Conservation (phyloP, 2,888 invertebrate genomes). For the Opisthograptis luteolata region DNA sequence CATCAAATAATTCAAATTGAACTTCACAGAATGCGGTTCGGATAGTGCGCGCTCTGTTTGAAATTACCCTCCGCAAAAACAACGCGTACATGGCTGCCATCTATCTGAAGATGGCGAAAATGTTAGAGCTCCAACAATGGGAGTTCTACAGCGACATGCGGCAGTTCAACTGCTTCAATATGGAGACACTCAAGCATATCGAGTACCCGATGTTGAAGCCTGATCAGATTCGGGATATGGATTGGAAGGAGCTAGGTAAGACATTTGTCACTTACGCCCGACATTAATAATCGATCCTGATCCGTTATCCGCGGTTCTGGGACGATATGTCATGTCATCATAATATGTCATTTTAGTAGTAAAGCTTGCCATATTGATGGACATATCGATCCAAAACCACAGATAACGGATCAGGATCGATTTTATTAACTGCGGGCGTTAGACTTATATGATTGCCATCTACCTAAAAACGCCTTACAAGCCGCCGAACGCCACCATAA, state of each 20-base stretch:
- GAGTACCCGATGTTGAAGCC: constrained; percentile 90
- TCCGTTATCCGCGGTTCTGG: no score
- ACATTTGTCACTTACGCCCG: constrained; percentile 5
- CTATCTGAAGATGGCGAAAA: constrained; percentile 94
- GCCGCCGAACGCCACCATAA: no score
- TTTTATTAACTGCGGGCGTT: no score
- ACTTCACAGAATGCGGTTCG: constrained; percentile 91
- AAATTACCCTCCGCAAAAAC: constrained; percentile 94
- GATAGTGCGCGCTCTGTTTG: constrained; percentile 96
- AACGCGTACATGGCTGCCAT: constrained; percentile 95
- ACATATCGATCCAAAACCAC: no score
- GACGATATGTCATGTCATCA: no score
- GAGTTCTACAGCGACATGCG: constrained; percentile 92
- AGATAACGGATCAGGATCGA: no score
- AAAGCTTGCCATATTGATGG: no score
- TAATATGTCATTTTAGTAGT: no score
- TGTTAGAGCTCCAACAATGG: constrained; percentile 97
- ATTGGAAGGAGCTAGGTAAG: constrained; percentile 92
- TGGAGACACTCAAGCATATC: constrained; percentile 91
- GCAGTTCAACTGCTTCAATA: constrained; percentile 91
- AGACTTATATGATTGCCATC: no score
- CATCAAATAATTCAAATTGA: no score
- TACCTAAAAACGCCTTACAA: no score
- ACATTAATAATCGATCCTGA: no score
- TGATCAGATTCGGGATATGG: constrained; percentile 93